Evolutionary conservation across 1,140 invertebrate genomes (phyloP), one percentile per base, ranked within the genome.

Genomic region (Trigoniulus corallinus): DNA sequence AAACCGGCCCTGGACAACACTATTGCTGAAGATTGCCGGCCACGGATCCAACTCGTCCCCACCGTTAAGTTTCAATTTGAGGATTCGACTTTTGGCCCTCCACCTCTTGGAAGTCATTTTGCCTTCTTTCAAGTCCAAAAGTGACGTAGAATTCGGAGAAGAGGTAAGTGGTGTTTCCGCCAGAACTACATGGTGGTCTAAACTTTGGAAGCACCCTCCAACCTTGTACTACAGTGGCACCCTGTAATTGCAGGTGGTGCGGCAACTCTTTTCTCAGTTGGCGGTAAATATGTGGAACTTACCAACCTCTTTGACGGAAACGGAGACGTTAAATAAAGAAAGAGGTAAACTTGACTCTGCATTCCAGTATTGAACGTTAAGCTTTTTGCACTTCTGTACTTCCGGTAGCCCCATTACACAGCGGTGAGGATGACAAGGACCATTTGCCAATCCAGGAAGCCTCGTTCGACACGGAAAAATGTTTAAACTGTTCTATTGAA

Each of bases 401-500:
- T 25, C 46, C 7, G 51, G 52, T 53, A 50, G n/a, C n/a, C n/a
- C n/a, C n/a, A n/a, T n/a, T n/a, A n/a, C n/a, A 58, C 45, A 51
- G 25, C 24, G 49, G 47, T 43, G 58, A 43, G 40, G 48, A 10
- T n/a, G 50, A 54, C 3, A 69, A 72, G 37, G 64, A 66, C 44
- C 67, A 68, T 59, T 54, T 73, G 0, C 65, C 67, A 22, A 61
- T 74, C 40, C 66, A 70, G 48, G 70, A 75, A 50, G 69, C 74
- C 46, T 67, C 69, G 41, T 79, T 80, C 68, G 77, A 80, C 63
- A 57, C 67, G 13, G 74, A 79, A 27, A 78, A 78, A 56, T 72
- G 68, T 52, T 57, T 71, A 15, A 73, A 71, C 57, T 79, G 77
- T 59, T 66, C 63, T 10, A 70, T 75, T 22, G 77, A 79, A 60